These are phyloP conservation scores for Drosophila teissieri DNA, from an alignment of 1,140 invertebrate genomes.

Conservation along the genomic window DNA sequence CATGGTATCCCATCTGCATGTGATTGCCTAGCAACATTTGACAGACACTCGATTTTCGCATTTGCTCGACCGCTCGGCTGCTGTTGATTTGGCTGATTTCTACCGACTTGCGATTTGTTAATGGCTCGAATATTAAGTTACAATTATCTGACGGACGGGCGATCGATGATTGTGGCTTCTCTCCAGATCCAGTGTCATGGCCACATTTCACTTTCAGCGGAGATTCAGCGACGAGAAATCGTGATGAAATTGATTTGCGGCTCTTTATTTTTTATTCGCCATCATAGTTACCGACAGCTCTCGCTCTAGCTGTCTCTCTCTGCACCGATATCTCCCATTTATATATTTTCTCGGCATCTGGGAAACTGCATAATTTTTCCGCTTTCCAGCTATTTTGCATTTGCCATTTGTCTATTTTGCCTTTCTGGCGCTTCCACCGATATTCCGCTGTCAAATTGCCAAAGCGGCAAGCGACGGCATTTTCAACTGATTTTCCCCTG, in stretches of 20 bases:
- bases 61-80: background rate
- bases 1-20: slow-evolving; percentile 12
- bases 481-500: slow-evolving; percentile 31
- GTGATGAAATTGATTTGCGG: slow-evolving; percentile 81
- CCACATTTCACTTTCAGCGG: slow-evolving; percentile 80
- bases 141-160: slow-evolving; percentile 59
- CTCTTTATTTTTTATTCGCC: slow-evolving; percentile 67
- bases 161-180: slow-evolving; percentile 43
- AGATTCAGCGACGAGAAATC: slow-evolving; percentile 72
- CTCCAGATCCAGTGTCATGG: slow-evolving; percentile 62
- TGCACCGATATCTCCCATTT: background rate
- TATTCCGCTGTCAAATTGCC: slow-evolving; percentile 75
- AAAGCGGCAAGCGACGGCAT: slow-evolving; percentile 53
- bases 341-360: slow-evolving; percentile 4
- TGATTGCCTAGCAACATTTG: slow-evolving; percentile 30
- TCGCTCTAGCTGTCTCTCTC: slow-evolving; percentile 3
- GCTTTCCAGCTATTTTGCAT: slow-evolving; percentile 82
- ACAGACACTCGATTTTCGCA: slow-evolving; percentile 39
- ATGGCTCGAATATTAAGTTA: slow-evolving; percentile 75
- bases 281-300: slow-evolving; percentile 66
- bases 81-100: slow-evolving; percentile 60
- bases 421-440: slow-evolving; percentile 54
- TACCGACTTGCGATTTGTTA: slow-evolving; percentile 71
- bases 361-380: slow-evolving; percentile 70
- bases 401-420: slow-evolving; percentile 49